Evolutionary conservation across 2,113 vertebrate species (phyloP), one percentile per base, ranked within the genome.

Genomic region (Sturnus vulgaris): DNA sequence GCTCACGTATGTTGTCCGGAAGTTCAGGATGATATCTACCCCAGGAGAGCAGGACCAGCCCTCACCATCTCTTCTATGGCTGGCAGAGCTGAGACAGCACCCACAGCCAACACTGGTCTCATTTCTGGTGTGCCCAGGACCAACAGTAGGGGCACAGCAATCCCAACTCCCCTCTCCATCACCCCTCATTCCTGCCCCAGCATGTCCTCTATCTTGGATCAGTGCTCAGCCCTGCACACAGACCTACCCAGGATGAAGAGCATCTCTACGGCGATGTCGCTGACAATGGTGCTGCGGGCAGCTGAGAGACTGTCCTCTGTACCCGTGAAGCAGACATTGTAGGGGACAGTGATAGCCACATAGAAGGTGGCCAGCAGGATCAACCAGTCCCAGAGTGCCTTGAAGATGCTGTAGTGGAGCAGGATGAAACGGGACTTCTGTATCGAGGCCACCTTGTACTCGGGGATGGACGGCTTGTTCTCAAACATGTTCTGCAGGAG

Each of bases 331-430:
- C 99, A 99, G 91, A 99, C 99, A 0, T 99, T 99, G 96, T 99
- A 99, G 56, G 99, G 99, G 72, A 99, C 99, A 0, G 99, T 99
- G 93, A 99, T 96, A 0, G 99, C 99, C 14, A 99, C 99, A 1
- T 99, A 99, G 98, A 99, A 99, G 71, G 99, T 99, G 59, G 99
- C 99, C 64, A 99, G 93, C 31, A 99, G 98, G 95, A 99, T 99
- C 24, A 99, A 95, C 98, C 99, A 99, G 80, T 99, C 99, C 99
- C 99, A 99, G 91, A 99, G 71, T 1, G 99, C 99, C 96, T 99
- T 99, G 97, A 98, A 99, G 97, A 99, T 76, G 96, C 99, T 99
- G 97, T 99, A 99, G 98, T 99, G 99, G 44, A 99, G 98, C 94
- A 99, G 98, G 97, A 99, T 99, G 98, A 99, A 99, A 81, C 98